Evolutionary conservation across 2,888 invertebrate genomes (phyloP).

Genomic region (Xylocampa areola): DNA sequence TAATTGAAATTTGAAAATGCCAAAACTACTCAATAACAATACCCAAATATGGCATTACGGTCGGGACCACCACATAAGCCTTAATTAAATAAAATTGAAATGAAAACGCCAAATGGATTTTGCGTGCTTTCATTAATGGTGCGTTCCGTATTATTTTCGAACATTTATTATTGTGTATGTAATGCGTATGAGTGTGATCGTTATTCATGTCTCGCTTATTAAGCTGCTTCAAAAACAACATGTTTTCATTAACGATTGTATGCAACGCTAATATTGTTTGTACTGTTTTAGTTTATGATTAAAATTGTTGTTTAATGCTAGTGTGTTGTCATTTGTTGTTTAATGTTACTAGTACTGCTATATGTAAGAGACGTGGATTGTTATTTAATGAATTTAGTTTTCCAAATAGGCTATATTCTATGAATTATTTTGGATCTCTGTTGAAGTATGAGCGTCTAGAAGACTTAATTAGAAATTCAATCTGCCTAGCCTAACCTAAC

Average conservation of each 20-base stretch:
- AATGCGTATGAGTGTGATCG: constrained; percentile 76
- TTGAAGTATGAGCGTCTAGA: no score
- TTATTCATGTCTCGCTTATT: constrained; percentile 87
- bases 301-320: constrained; percentile 63
- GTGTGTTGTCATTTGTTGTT: constrained; percentile 43
- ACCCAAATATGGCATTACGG: constrained; percentile 69
- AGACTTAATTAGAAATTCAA: no score
- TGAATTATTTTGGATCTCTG: no score
- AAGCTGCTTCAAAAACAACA: constrained; percentile 88
- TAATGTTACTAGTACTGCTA: constrained; percentile 26
- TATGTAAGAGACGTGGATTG: no score
- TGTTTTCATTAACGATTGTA: constrained; percentile 81
- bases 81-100: constrained; percentile 90
- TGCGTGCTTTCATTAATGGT: constrained; percentile 89
- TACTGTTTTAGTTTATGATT: constrained; percentile 70
- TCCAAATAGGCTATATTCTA: no score
- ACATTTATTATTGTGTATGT: constrained; percentile 85
- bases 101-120: constrained; percentile 89
- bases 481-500: no score
- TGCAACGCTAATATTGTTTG: constrained; percentile 76
- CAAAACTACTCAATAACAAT: constrained; percentile 66
- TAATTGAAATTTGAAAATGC: constrained; percentile 62
- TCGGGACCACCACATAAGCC: constrained; percentile 76
- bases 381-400: no score
- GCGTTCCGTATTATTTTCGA: constrained; percentile 87